Base-by-base conservation (phyloP, 2,797 vertebrate species). In the Gambusia yucatana region DNA sequence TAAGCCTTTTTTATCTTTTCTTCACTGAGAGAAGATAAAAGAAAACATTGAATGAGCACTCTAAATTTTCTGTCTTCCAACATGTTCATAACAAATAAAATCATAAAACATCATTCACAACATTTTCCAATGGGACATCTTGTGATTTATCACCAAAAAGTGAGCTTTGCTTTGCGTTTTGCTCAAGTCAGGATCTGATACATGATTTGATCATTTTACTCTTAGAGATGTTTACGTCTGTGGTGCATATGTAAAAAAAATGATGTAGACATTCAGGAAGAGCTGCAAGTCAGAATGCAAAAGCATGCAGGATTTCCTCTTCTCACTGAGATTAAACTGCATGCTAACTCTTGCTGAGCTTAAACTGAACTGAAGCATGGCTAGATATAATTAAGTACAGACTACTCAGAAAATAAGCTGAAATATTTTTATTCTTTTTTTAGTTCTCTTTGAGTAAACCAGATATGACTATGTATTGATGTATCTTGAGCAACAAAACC, bases 251-350 rank as follows among this genome's bases (percentile, higher is more conserved):
- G 36, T 41, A 25, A 67, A 65, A 39, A 63, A 63, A 39, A 65
- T 22, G 0, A 59, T 39, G 61, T 8, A 65, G 36, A 41, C 36
- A 22, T 41, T 39, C 36, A 41, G 63, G 55, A 67, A 67, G 36
- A 67, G 63, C 63, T 67, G 63, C 63, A 67, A 67, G 20, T 41
- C 36, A 67, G 16, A 65, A 67, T 67, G 20, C 63, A 67, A 41
- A 39, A 41, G 63, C 63, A 11, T 25, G 20, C 20, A 67, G 8
- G 36, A 41, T 67, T 67, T 67, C 63, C 20, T 67, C 36, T 67
- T 67, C 9, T 39, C 36, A 67, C 20, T 67, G 63, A 67, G 63
- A 67, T 41, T 41, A 41, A 67, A 36, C 36, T 39, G 33, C 36
- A 4, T 10, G 30, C 17, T 8, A 63, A 36, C 57, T 5, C 30